Conservation (phyloP, 2,113 vertebrate genomes). For the Podarcis muralis region DNA sequence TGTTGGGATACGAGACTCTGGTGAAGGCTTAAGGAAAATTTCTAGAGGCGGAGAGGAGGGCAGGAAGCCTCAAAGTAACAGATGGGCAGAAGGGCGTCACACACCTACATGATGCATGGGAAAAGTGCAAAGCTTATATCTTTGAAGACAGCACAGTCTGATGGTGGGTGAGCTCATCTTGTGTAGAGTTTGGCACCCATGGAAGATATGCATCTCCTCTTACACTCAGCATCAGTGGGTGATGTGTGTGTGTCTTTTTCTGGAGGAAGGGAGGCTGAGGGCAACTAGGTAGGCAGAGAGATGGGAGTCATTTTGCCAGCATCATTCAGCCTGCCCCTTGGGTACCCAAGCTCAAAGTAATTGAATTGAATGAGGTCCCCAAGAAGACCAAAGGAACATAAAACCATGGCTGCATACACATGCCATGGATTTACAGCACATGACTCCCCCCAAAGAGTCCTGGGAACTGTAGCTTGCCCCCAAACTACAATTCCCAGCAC, state of each 20-base stretch:
- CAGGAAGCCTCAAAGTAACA: slow-evolving; percentile 54
- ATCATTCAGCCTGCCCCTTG: fast-evolving
- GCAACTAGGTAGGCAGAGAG: fast-evolving
- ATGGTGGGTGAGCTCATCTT: slow-evolving; percentile 56
- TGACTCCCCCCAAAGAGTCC: no score
- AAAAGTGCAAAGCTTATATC: slow-evolving; percentile 9
- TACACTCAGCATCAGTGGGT: fast-evolving
- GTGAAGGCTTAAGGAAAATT: slow-evolving; percentile 55
- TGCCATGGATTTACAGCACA: no score
- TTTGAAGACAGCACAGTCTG: slow-evolving; percentile 56
- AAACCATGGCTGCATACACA: no score
- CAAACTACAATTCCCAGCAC: no score
- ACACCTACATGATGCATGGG: slow-evolving; percentile 41
- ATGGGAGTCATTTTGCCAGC: fast-evolving
- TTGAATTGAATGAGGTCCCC: fast-evolving
- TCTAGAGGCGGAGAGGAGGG: not conserved
- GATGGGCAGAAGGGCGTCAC: slow-evolving; percentile 55
- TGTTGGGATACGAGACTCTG: slow-evolving; percentile 46
- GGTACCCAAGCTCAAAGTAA: not conserved
- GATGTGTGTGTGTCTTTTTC: not conserved
- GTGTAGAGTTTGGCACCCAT: not conserved
- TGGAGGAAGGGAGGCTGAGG: not conserved
- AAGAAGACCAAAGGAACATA: not conserved
- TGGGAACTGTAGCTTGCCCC: no score
- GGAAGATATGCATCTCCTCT: not conserved